Percentiles rank a stretch among this genome's conserved stretches.
These are phyloP conservation scores for Triplophysa bombifrons DNA, from an alignment of 2,797 vertebrate species.

Conservation along the genomic window DNA sequence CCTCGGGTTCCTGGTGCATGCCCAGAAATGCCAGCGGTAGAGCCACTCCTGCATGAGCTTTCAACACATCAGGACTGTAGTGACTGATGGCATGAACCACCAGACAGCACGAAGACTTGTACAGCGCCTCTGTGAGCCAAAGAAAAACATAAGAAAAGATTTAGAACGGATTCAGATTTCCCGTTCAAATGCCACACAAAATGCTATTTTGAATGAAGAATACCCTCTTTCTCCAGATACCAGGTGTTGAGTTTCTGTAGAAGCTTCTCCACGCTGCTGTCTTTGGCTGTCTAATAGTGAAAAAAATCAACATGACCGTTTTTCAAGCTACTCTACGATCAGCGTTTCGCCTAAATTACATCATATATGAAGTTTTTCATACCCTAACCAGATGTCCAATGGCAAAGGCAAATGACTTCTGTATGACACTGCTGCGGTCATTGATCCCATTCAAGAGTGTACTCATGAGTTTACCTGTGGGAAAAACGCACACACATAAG, in stretches of 20 bases:
- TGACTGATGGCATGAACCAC: slow-evolving; percentile 92
- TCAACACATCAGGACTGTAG: slow-evolving; percentile 94
- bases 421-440: slow-evolving; percentile 90
- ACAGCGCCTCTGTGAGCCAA: slow-evolving; percentile 80
- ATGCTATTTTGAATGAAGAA: not conserved
- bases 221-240: slow-evolving; percentile 98
- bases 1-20: slow-evolving; percentile 91
- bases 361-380: slow-evolving; percentile 57
- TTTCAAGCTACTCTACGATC: not conserved
- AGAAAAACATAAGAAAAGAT: not conserved
- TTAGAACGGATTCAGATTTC: not conserved
- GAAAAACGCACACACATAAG: not conserved
- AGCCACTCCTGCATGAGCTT: slow-evolving; percentile 86
- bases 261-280: slow-evolving; percentile 93
- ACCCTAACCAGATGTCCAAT: slow-evolving; percentile 96
- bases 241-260: slow-evolving; percentile 89
- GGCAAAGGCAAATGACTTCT: slow-evolving; percentile 94
- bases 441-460: slow-evolving; percentile 89
- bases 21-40: slow-evolving; percentile 94
- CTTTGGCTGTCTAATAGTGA: slow-evolving; percentile 84
- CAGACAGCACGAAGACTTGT: slow-evolving; percentile 87
- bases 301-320: not conserved
- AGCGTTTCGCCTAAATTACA: not conserved
- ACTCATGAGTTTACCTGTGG: slow-evolving; percentile 93
- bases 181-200: not conserved